Evolutionary conservation across 2,797 vertebrate species (phyloP).

Genomic region (Gymnopithys bicolor): DNA sequence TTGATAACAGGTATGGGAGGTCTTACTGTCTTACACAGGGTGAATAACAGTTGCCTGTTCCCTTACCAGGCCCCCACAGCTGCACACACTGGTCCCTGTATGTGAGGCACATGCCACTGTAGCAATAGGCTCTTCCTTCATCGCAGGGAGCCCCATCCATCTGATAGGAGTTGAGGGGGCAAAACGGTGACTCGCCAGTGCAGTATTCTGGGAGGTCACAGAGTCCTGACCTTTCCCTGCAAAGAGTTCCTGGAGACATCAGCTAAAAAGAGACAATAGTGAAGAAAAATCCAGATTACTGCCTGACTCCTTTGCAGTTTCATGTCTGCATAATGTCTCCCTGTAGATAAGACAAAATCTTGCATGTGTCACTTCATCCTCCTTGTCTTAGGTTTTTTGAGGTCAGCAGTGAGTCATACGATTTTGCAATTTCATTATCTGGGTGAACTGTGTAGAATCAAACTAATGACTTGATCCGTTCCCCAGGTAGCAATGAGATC

Average conservation of each 20-base stretch:
- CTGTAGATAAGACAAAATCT: neutral
- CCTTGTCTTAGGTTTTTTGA: neutral
- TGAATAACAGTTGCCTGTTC: neutral
- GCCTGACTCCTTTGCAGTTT: neutral
- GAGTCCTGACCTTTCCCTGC: constrained; percentile 82
- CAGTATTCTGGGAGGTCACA: constrained; percentile 96
- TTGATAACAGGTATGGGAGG: neutral
- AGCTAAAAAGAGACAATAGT: constrained; percentile 75
- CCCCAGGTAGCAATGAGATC: neutral
- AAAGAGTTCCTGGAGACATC: constrained; percentile 86
- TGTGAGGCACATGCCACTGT: constrained; percentile 96
- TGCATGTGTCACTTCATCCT: rapidly evolving
- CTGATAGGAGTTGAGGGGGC: constrained; percentile 93
- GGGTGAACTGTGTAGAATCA: neutral
- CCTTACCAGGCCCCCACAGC: constrained; percentile 92
- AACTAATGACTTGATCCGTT: neutral
- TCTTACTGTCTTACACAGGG: neutral
- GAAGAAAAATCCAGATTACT: neutral
- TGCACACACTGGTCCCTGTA: constrained; percentile 91
- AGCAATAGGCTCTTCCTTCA: constrained; percentile 88
- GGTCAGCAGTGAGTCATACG: neutral
- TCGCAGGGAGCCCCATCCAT: constrained; percentile 88
- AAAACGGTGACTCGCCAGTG: constrained; percentile 88
- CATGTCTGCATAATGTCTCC: neutral
- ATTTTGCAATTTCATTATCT: neutral